A percentile compares a stretch with the other conserved stretches of the same genome.
Evolutionary conservation across 2,113 vertebrate genomes (phyloP).

Genomic region (Halichoerus grypus): DNA sequence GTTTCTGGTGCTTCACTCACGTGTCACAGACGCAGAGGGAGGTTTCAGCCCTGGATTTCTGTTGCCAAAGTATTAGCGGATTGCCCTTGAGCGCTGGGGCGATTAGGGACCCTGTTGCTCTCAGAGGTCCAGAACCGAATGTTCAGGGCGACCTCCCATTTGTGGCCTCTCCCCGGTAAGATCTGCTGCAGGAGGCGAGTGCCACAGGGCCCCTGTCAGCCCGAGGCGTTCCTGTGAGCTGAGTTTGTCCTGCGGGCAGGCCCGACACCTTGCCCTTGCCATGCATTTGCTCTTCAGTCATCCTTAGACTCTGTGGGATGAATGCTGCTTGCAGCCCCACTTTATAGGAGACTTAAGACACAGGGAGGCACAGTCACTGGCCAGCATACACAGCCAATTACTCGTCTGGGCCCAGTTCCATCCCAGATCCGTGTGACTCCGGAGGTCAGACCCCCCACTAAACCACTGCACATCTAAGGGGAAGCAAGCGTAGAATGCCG

Average conservation of each 20-base stretch:
- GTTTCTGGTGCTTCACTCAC: not conserved
- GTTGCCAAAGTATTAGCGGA: not conserved
- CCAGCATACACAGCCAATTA: not conserved
- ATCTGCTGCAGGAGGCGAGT: not conserved
- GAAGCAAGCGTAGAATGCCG: not conserved
- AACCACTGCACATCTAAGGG: not conserved
- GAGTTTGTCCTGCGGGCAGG: not conserved
- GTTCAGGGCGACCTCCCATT: not conserved
- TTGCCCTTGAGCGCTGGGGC: not conserved
- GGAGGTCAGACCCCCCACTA: not conserved
- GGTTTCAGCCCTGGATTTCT: not conserved
- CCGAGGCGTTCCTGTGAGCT: not conserved
- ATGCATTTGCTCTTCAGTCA: not conserved
- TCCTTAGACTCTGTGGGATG: not conserved
- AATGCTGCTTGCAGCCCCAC: not conserved
- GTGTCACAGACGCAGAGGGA: not conserved
- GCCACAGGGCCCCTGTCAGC: rapidly evolving
- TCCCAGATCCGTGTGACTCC: not conserved
- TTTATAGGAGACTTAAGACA: not conserved
- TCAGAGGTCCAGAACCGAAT: not conserved
- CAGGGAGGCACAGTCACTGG: not conserved
- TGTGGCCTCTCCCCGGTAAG: not conserved
- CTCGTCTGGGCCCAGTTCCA: not conserved
- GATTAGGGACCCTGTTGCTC: not conserved
- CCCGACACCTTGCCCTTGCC: not conserved